Evolutionary conservation across 1,140 invertebrate species (phyloP), one percentile per base, ranked within the genome.

Genomic region (Mylabris phalerata): DNA sequence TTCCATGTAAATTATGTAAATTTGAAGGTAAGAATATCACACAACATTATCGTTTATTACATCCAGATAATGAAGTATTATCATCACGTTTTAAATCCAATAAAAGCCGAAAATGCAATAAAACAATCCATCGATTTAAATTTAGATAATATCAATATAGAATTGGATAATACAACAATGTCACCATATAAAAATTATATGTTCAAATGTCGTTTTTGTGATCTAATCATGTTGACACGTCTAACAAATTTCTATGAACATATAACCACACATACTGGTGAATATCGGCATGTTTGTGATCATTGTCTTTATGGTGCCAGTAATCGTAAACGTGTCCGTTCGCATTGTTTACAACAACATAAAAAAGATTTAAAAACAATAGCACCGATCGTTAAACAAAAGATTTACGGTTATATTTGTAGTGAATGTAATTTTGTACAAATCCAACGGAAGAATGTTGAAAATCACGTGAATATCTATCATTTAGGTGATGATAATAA

Each of bases 231-330:
- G 13, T 58, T 46, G 7, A 60, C 64, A 2, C 43, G 57, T 42
- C 59, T 66, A 42, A 50, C 61, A 32, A 50, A 59, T 9, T 72
- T 66, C 48, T 54, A 55, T 64, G 84, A 86, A 66, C 86, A 89
- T 63, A 78, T 85, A 10, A 81, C 80, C n/a, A 77, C 73, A 47
- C 87, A 89, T 57, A 89, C 86, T 0, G 87, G 87, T 0, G 87
- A 89, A 70, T 88, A 85, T 67, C 77, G 84, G 49, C 80, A 80
- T 57, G 65, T 68, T 3, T 88, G 86, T 71, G 74, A 73, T 5
- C 69, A 76, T 39, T 88, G 86, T 63, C 60, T 67, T 10, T 81
- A 77, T 59, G 70, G 71, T 49, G 72, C 75, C 3, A 67, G 73
- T 6, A 71, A 73, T 1, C 73, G 70, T 48, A 72, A 75, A 6